Base-by-base conservation (phyloP, 1,140 invertebrate species). In the Pseudomyrmex gracilis region DNA sequence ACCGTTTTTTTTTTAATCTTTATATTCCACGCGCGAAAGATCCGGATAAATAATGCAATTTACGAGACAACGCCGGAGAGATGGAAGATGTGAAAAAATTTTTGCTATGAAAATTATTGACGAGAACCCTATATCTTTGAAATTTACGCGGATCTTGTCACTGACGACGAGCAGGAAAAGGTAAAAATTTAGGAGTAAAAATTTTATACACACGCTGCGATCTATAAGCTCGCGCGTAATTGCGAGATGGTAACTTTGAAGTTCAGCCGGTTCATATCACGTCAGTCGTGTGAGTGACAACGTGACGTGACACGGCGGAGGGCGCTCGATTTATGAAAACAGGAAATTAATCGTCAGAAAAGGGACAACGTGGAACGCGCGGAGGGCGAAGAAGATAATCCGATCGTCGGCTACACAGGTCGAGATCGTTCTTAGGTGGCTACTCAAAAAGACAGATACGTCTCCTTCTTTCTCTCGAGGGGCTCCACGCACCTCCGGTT, bases 381-480 rank as follows among this genome's bases (percentile, higher is more conserved):
- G 34, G 34, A 51, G 85, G 71, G 71, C 68, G 74, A 84, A 88
- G 71, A 87, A 82, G 71, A 66, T 51, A 34, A 34, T 43, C 51
- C 63, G 47, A 67, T 80, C 58, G 24, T n/a, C 15, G 63, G 47
- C 43, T 51, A 45, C 24, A 58, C 24, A 58, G 53, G 76, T 80
- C 66, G 66, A 58, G 76, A 82, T 61, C 66, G 60, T 73, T 82
- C 55, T 83, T 85, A 70, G 78, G 82, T 85, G 78, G 85, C 86
- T 87, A 78, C 76, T 87, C 71, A 76, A 87, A 86, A 87, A 78
- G 73, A 78, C 83, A 87, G 76, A 85, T 85, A 87, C 66, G 71
- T 87, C 80, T 87, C 73, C 47, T 53, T 68, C 24, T 58, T 64
- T 47, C 63, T 73, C 66, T 47, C 51, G 61, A 60, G 60, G 73